Evolutionary conservation across 1,140 invertebrate genomes (phyloP).

Genomic region (Drosophila orena): DNA sequence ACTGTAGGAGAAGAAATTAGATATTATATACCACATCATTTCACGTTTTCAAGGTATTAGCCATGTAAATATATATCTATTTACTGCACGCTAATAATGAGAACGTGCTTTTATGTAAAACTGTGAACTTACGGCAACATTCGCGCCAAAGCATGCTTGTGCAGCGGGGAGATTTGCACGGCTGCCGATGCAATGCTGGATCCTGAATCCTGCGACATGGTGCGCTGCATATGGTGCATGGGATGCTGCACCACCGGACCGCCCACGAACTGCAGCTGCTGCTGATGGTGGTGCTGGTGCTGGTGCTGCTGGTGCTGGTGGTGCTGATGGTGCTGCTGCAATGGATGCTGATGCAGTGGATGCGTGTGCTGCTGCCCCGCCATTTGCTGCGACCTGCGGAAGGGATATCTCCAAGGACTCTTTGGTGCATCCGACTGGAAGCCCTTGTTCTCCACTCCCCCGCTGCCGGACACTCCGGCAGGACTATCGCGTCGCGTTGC

Average conservation of each 20-base stretch:
- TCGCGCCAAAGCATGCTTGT: constrained; percentile 78
- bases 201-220: constrained; percentile 84
- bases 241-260: constrained; percentile 62
- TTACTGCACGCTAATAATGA: not conserved
- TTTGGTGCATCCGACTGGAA: constrained; percentile 87
- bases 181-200: constrained; percentile 84
- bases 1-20: constrained; percentile 23
- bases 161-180: constrained; percentile 78
- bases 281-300: constrained; percentile 68
- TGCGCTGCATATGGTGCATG: constrained; percentile 74
- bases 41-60: not conserved
- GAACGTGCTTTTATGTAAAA: constrained; percentile 8
- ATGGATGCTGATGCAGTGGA: constrained; percentile 35
- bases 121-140: constrained; percentile 80
- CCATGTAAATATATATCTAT: too few species aligned
- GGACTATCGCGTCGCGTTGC: constrained; percentile 63
- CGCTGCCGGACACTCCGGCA: constrained; percentile 57
- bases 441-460: constrained; percentile 86
- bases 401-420: constrained; percentile 87
- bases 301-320: constrained; percentile 52
- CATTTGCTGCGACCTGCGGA: constrained; percentile 78
- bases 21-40: not conserved
- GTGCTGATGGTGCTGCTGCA: constrained; percentile 43
- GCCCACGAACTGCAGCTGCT: constrained; percentile 70
- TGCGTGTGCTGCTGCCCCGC: constrained; percentile 26